Evolutionary conservation across 2,113 vertebrate genomes (phyloP).

Genomic region (Ahaetulla prasina): DNA sequence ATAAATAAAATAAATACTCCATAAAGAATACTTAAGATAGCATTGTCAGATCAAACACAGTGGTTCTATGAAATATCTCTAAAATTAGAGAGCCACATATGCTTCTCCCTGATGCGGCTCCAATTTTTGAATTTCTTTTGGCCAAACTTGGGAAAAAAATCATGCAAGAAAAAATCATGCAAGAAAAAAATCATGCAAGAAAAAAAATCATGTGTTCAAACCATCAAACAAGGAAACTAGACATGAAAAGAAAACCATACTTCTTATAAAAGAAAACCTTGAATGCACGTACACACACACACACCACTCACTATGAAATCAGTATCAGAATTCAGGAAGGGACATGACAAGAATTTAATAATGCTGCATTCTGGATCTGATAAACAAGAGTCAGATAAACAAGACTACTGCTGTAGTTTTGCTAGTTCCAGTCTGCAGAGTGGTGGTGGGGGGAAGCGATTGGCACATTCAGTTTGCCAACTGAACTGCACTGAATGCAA

Average conservation of each 20-base stretch:
- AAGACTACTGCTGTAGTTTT: not conserved
- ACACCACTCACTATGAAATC: not conserved
- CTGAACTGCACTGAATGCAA: not conserved
- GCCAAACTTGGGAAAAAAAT: not conserved
- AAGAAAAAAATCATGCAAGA: not conserved
- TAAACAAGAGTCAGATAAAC: not conserved
- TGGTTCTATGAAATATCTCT: not conserved
- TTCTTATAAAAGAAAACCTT: not conserved
- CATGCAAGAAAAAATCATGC: not conserved
- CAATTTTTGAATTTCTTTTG: not conserved
- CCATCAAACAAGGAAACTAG: not conserved
- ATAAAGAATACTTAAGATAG: not conserved
- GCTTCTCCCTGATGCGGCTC: not conserved
- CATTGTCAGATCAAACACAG: not conserved
- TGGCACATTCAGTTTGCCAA: not conserved
- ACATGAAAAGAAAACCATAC: not conserved
- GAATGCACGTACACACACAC: not conserved
- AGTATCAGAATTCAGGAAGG: not conserved
- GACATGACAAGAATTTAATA: constrained; percentile 1
- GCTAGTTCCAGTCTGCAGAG: rapidly evolving
- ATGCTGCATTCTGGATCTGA: constrained; percentile 2
- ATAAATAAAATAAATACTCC: no score
- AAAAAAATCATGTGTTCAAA: not conserved
- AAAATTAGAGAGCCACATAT: not conserved
- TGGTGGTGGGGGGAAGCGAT: not conserved